phyloP scores from a whole-genome alignment of 35 echinoderm and acorn worm species.

The Hemicentrotus pulcherrimus region DNA sequence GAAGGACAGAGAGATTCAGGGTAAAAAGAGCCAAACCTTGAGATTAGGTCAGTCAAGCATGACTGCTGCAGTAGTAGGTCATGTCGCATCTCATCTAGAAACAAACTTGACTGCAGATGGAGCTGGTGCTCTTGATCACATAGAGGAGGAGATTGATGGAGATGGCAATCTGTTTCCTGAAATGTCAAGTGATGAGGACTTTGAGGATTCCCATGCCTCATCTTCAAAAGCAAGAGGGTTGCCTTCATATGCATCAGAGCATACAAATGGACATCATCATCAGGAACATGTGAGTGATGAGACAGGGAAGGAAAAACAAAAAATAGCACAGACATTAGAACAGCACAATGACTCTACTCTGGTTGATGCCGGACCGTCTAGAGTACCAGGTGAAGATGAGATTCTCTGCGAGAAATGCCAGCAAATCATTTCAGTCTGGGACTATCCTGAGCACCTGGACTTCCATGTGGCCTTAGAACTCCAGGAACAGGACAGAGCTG shows the following conservation, averaged over 20 bases:
- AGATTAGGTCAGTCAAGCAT: background rate
- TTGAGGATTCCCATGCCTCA: background rate
- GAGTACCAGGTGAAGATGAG: slow-evolving; percentile 53
- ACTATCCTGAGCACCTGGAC: slow-evolving; percentile 92
- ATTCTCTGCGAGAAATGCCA: slow-evolving; percentile 84
- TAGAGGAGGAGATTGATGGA: background rate
- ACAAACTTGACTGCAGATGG: background rate
- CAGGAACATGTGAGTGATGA: background rate
- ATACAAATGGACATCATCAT: background rate
- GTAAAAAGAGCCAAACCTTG: background rate
- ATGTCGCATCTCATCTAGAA: background rate
- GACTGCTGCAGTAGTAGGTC: background rate
- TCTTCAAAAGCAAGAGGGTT: background rate
- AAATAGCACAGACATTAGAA: background rate
- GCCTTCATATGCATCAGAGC: background rate
- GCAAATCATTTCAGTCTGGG: slow-evolving; percentile 73
- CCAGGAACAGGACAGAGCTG: slow-evolving; percentile 60
- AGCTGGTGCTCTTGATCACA: background rate
- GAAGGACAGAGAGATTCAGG: slow-evolving; percentile 15
- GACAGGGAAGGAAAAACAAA: background rate
- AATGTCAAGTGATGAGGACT: slow-evolving; percentile 19
- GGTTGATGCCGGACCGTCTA: background rate
- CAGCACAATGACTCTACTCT: background rate
- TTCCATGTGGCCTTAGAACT: slow-evolving; percentile 87
- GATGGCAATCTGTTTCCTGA: background rate